These are phyloP conservation scores for Vombatus ursinus DNA, from an alignment of 2,113 vertebrate species.

Conservation along the genomic window DNA sequence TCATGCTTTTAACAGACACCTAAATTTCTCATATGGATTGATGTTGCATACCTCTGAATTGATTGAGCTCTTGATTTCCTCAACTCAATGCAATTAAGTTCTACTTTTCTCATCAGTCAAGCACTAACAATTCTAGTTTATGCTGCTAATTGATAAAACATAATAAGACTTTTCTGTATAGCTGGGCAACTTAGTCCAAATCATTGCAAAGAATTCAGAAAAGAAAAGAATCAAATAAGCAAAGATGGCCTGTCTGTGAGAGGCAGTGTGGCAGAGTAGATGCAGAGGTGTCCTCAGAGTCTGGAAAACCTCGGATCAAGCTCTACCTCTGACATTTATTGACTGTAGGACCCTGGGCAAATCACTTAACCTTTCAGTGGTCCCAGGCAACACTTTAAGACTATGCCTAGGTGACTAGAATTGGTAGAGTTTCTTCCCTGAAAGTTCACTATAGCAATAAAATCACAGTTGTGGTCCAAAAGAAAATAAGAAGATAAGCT, in stretches of 20 bases:
- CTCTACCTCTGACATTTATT: not conserved
- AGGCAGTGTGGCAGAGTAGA: not conserved
- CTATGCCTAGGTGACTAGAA: not conserved
- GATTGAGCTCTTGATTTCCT: not conserved
- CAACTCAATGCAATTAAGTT: slow-evolving; percentile 3
- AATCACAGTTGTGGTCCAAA: slow-evolving; percentile 16
- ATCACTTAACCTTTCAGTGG: not conserved
- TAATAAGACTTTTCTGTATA: not conserved
- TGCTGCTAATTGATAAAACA: slow-evolving; percentile 14
- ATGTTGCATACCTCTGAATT: not conserved
- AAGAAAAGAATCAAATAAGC: not conserved
- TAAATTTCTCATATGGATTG: not conserved
- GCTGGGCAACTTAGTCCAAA: not conserved
- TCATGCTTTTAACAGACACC: not conserved
- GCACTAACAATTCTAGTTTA: not conserved
- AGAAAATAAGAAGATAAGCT: slow-evolving; percentile 16
- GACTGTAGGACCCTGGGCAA: not conserved
- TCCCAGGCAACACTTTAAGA: not conserved
- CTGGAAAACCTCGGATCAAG: not conserved
- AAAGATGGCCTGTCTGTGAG: not conserved
- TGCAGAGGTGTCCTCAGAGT: not conserved
- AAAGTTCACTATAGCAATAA: slow-evolving; percentile 29
- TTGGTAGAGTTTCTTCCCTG: slow-evolving; percentile 3
- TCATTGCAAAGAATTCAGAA: not conserved
- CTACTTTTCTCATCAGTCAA: not conserved